Percentiles rank a stretch among this genome's conserved stretches.
Conservation (phyloP, 2,888 invertebrate genomes). For the Entomobrya proxima region DNA sequence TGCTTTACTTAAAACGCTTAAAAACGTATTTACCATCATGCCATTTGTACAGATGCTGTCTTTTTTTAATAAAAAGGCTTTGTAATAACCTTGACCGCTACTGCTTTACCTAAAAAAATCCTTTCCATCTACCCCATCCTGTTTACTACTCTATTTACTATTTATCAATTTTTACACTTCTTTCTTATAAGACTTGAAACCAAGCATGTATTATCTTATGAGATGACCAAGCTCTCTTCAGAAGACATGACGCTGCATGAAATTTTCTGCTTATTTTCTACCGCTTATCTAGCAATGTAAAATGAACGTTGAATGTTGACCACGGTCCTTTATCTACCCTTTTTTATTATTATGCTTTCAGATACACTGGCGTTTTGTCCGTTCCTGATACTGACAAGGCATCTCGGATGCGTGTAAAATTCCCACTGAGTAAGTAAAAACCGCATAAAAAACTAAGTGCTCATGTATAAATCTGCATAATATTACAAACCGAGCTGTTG, state of each 20-base stretch:
- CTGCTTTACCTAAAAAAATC: too few species aligned
- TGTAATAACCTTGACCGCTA: too few species aligned
- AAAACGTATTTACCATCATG: too few species aligned
- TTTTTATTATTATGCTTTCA: constrained; percentile 19
- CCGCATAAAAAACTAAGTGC: not conserved
- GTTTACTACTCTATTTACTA: too few species aligned
- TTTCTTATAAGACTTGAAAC: too few species aligned
- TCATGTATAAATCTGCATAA: not conserved
- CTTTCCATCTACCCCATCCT: too few species aligned
- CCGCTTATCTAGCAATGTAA: not conserved
- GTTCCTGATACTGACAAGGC: constrained; percentile 80
- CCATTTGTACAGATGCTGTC: too few species aligned
- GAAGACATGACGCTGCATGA: too few species aligned
- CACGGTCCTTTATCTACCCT: constrained; percentile 4
- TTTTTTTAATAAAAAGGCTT: too few species aligned
- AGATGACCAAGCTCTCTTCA: too few species aligned
- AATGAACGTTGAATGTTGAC: not conserved
- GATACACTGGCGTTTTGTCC: constrained; percentile 84
- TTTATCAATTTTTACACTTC: too few species aligned
- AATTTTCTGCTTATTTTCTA: not conserved
- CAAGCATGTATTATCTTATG: too few species aligned
- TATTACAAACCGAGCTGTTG: not conserved
- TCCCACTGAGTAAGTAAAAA: constrained; percentile 85
- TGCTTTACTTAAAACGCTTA: not conserved
- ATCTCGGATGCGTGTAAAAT: constrained; percentile 86